Percentiles rank a stretch among this genome's conserved stretches.
Conservation (phyloP, 2,888 invertebrate species). For the Cryptocephalus primarius region DNA sequence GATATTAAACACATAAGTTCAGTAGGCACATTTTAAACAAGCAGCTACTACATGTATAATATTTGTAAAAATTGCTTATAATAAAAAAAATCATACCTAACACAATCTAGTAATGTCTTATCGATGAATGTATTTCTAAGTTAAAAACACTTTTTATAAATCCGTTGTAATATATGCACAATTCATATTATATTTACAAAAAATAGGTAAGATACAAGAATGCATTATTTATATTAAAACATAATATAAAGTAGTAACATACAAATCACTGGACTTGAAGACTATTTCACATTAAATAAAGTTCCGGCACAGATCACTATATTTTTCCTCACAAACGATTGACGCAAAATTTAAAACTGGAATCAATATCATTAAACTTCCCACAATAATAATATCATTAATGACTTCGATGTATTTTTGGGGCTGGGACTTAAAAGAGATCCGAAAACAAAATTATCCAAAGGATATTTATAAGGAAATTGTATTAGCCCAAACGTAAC, state of each 20-base stretch:
- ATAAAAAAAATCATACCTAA: constrained; percentile 27
- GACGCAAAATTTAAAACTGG: constrained; percentile 9
- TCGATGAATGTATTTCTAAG: constrained; percentile 32
- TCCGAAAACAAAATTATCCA: no score
- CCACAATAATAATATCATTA: background rate
- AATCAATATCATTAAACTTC: background rate
- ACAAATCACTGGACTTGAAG: constrained; percentile 37
- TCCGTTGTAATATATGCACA: constrained; percentile 39
- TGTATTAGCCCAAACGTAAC: no score
- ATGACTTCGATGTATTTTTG: no score
- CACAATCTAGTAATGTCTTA: constrained; percentile 29
- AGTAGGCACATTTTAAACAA: constrained; percentile 22
- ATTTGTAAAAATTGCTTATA: constrained; percentile 25
- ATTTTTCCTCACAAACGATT: constrained; percentile 22
- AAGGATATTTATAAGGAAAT: no score
- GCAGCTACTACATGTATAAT: constrained; percentile 24
- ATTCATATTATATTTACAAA: constrained; percentile 39
- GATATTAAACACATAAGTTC: constrained; percentile 10
- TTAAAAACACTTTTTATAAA: constrained; percentile 36
- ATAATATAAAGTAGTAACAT: constrained; percentile 31
- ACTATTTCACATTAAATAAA: constrained; percentile 32
- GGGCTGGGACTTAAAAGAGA: no score
- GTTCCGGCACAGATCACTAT: constrained; percentile 33
- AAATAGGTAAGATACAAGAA: constrained; percentile 31
- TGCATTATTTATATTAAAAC: constrained; percentile 25